Evolutionary conservation across 2,888 invertebrate species (phyloP).

Genomic region (Scaptomyza caliginosa): DNA sequence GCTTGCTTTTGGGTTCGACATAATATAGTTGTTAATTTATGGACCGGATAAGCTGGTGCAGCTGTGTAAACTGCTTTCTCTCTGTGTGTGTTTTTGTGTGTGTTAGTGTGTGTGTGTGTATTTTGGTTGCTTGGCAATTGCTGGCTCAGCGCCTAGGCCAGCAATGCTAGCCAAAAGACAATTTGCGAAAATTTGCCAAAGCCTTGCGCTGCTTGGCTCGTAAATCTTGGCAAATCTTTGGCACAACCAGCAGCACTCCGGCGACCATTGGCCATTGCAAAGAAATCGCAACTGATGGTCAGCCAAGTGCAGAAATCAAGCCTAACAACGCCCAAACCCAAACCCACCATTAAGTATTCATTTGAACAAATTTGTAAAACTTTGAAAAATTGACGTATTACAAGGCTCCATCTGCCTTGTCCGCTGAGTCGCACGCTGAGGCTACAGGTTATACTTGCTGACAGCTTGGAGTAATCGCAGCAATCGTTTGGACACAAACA

Average conservation of each 20-base stretch:
- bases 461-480: slow-evolving; percentile 47
- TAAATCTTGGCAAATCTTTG: slow-evolving; percentile 63
- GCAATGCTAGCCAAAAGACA: slow-evolving; percentile 62
- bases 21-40: slow-evolving; percentile 57
- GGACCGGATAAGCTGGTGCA: slow-evolving; percentile 45
- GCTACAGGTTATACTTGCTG: slow-evolving; percentile 34
- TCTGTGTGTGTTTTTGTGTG: not conserved
- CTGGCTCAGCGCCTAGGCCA: slow-evolving; percentile 43
- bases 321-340: not conserved
- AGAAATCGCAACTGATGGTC: slow-evolving; percentile 38
- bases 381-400: slow-evolving; percentile 62
- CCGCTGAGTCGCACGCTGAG: slow-evolving; percentile 10
- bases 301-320: slow-evolving; percentile 26
- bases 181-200: slow-evolving; percentile 69
- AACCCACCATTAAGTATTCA: slow-evolving; percentile 62
- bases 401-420: not conserved
- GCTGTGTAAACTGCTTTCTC: slow-evolving; percentile 10
- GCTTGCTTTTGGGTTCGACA: slow-evolving; percentile 17
- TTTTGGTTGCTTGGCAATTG: slow-evolving; percentile 31
- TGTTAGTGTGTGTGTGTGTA: not conserved
- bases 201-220: slow-evolving; percentile 47
- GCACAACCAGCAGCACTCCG: slow-evolving; percentile 24
- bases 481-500: slow-evolving; percentile 11
- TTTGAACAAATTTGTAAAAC: slow-evolving; percentile 55
- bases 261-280: slow-evolving; percentile 10